Percentiles rank a stretch among this genome's conserved stretches.
These are phyloP conservation scores for Petrocephalus microphthalmus DNA, from an alignment of 2,113 vertebrate genomes.

Conservation along the genomic window DNA sequence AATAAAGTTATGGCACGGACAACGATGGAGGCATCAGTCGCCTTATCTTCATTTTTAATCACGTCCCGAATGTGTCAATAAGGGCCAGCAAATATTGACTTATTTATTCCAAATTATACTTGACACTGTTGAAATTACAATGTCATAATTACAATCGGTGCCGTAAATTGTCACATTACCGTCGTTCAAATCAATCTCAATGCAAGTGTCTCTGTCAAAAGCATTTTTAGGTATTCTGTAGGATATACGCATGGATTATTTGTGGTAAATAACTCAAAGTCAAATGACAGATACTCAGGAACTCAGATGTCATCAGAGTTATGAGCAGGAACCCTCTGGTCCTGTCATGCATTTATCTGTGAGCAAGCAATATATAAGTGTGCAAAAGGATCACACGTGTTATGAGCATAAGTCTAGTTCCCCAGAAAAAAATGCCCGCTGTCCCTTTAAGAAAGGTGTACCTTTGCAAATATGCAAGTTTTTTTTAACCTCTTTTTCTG, in stretches of 20 bases:
- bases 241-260: neutral
- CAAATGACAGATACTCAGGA: neutral
- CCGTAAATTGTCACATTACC: neutral
- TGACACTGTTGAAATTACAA: neutral
- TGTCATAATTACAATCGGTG: neutral
- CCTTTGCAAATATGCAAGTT: neutral
- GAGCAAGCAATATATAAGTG: no score
- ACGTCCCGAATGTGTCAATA: neutral
- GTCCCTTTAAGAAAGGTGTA: neutral
- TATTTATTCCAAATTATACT: neutral
- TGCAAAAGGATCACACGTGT: neutral
- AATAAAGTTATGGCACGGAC: slow-evolving; percentile 26
- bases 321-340: neutral
- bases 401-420: neutral
- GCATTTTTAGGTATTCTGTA: neutral
- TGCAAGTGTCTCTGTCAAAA: neutral
- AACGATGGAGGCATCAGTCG: neutral
- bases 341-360: no score
- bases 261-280: neutral
- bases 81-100: neutral
- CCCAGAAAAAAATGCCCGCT: neutral
- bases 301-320: neutral
- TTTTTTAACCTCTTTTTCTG: neutral
- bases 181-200: neutral
- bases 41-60: neutral